Evolutionary conservation across 2,888 invertebrate genomes (phyloP).

Genomic region (Eupeodes luniger): DNA sequence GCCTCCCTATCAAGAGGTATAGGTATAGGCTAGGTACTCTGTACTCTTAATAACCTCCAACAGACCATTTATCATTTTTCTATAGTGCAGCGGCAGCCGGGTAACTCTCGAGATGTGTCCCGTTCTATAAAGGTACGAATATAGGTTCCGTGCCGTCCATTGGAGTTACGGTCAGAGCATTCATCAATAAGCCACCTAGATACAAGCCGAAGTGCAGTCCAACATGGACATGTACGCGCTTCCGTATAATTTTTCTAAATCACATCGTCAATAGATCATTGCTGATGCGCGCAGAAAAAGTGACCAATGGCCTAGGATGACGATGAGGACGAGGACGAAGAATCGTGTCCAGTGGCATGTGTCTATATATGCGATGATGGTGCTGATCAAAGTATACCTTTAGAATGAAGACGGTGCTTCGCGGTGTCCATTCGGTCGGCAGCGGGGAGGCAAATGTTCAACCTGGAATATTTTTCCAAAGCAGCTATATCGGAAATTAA

Average conservation of each 20-base stretch:
- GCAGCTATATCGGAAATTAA: constrained; percentile 67
- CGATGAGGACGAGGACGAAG: not conserved
- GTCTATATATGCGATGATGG: not conserved
- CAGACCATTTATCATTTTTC: constrained; percentile 72
- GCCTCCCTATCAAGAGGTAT: constrained; percentile 17
- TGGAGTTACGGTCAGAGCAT: constrained; percentile 43
- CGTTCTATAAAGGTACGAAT: constrained; percentile 30
- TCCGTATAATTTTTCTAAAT: constrained; percentile 76
- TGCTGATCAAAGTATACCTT: not conserved
- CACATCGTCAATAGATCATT: constrained; percentile 75
- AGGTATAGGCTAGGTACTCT: not conserved
- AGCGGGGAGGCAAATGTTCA: not conserved
- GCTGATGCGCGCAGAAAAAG: constrained; percentile 33
- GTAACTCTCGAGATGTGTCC: constrained; percentile 31
- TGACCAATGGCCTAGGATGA: no score
- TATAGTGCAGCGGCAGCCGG: constrained; percentile 45
- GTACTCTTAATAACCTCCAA: constrained; percentile 72
- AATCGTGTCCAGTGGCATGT: constrained; percentile 63
- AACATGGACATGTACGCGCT: constrained; percentile 76
- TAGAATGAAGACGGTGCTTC: not conserved
- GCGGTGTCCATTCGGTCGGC: no score
- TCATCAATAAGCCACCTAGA: constrained; percentile 76
- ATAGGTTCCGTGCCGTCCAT: constrained; percentile 1
- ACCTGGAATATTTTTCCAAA: constrained; percentile 4
- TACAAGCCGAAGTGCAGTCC: constrained; percentile 69